Percentiles rank a stretch among this genome's conserved stretches.
These are phyloP conservation scores for Cheilosia impressa DNA, from an alignment of 2,888 invertebrate genomes.

Conservation along the genomic window DNA sequence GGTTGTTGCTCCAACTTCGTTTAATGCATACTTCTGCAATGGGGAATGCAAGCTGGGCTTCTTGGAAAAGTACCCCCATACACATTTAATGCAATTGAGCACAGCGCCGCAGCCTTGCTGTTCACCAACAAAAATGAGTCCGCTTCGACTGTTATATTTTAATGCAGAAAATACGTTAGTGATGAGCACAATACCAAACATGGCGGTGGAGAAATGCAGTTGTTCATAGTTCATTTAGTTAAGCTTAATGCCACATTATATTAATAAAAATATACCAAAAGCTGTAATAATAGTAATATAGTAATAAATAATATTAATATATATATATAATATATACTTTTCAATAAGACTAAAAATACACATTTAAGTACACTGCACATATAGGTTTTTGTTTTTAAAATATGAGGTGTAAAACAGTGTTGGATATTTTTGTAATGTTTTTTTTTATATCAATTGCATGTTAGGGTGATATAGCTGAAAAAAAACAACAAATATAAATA, in stretches of 20 bases:
- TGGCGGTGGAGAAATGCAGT: conserved; percentile 97
- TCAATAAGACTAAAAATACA: background rate
- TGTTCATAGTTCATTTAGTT: conserved; percentile 88
- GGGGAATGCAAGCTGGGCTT: conserved; percentile 97
- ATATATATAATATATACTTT: background rate
- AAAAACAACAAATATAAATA: background rate
- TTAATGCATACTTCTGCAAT: conserved; percentile 97
- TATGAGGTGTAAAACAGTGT: background rate
- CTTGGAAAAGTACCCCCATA: conserved; percentile 93
- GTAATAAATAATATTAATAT: background rate
- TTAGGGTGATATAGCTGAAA: background rate
- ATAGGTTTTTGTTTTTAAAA: background rate
- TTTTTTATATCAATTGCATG: background rate
- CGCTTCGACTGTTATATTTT: conserved; percentile 96
- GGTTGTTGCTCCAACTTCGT: conserved; percentile 97
- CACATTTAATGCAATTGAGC: conserved; percentile 93
- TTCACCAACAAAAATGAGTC: conserved; percentile 93
- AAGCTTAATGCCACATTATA: background rate
- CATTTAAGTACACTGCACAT: background rate
- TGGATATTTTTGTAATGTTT: conserved; percentile 11
- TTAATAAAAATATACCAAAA: background rate
- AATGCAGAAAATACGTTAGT: conserved; percentile 94
- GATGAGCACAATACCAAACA: conserved; percentile 94
- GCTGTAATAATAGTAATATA: background rate
- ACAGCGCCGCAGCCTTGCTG: conserved; percentile 95